phyloP scores from a whole-genome alignment of 2,797 vertebrate species.

The Anolis apletophallus region DNA sequence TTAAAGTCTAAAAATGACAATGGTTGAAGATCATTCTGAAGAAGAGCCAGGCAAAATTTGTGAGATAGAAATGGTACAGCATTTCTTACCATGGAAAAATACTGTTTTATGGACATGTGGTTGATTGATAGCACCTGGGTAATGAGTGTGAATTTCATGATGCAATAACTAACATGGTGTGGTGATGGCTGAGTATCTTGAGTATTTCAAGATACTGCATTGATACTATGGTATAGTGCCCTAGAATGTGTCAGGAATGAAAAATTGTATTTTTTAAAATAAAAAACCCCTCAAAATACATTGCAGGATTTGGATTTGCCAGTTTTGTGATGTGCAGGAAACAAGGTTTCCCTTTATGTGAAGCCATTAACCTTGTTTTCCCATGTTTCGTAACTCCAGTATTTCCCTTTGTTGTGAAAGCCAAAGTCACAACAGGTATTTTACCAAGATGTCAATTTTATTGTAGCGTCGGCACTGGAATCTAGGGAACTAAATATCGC shows the following conservation, averaged over 20 bases:
- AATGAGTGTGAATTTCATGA: no score
- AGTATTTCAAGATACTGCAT: background rate
- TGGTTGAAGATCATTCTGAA: no score
- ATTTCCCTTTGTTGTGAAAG: background rate
- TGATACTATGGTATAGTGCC: background rate
- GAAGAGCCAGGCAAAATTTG: no score
- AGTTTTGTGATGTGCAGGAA: background rate
- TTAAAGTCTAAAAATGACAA: no score
- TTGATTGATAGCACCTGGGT: no score
- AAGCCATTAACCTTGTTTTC: background rate
- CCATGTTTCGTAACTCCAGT: background rate
- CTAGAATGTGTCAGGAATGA: background rate
- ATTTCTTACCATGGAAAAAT: no score
- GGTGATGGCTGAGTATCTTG: no score
- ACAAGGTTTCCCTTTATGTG: background rate
- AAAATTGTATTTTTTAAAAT: background rate
- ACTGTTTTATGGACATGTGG: no score
- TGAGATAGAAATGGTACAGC: no score
- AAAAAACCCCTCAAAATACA: background rate
- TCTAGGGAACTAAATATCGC: background rate
- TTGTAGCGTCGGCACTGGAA: background rate
- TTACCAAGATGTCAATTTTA: background rate
- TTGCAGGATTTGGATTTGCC: background rate
- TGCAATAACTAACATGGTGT: no score
- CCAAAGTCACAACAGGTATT: constrained; percentile 11